Evolutionary conservation across 2,888 invertebrate species (phyloP).

Genomic region (Macrophya alboannulata): DNA sequence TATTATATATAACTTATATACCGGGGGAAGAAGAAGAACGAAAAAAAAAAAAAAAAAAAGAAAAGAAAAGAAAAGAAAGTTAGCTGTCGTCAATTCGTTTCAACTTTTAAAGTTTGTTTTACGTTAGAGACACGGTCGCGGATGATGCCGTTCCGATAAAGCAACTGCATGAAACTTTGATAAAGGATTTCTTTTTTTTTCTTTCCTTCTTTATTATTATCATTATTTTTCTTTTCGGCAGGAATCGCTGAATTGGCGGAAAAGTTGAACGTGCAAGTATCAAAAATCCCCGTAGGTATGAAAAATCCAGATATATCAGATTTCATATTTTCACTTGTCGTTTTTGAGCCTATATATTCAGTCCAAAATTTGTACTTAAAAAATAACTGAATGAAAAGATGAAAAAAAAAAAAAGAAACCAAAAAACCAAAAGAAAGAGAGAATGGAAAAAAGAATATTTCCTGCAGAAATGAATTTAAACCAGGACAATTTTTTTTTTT

Average conservation of each 20-base stretch:
- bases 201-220: not conserved
- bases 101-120: not conserved
- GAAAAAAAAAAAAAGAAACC: no score
- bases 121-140: not conserved
- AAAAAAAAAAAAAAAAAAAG: not conserved
- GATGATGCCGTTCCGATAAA: not conserved
- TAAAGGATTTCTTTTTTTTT: not conserved
- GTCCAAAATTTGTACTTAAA: not conserved
- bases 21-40: not conserved
- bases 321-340: not conserved
- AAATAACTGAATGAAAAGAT: not conserved
- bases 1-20: not conserved
- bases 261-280: conserved; percentile 37
- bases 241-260: conserved; percentile 16
- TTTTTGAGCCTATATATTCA: not conserved
- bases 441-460: not conserved
- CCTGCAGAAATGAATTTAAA: not conserved
- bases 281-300: no score
- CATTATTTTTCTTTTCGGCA: not conserved
- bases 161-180: conserved; percentile 4
- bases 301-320: no score
- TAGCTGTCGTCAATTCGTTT: conserved; percentile 10
- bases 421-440: not conserved
- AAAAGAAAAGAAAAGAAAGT: not conserved
- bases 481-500: not conserved